Base-by-base conservation (phyloP, 2,797 vertebrate species). In the Mormyrus hasselquistii region DNA sequence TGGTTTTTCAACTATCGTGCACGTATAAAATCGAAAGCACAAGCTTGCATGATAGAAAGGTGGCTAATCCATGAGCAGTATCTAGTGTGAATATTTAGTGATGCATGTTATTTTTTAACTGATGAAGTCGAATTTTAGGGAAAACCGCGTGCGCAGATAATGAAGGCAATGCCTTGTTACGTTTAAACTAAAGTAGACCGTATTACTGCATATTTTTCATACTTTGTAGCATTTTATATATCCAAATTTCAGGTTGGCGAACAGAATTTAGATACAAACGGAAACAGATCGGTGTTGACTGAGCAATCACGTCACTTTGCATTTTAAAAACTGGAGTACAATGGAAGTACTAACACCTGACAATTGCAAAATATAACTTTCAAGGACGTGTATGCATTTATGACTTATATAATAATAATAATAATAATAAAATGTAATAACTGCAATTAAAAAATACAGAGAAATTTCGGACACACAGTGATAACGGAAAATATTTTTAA, bases 311-410 rank as follows among this genome's bases (percentile, higher is more conserved):
- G 73, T 79, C 73, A 79, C 73, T 79, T 79, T 47, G 25, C 82
- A 25, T 85, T 85, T 25, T 29, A 10, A 85, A 85, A 52, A 22
- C 82, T 44, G 47, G n/a, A 52, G 44, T 85, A 52, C n/a, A 49
- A 85, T 50, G 82, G 6, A 85, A 49, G 44, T 85, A 29, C 49
- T 10, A 49, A 22, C 79, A 49, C 79, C 19, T n/a, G 38, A 83
- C 79, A 85, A 85, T 85, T 49, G 82, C 9, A 85, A 9, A 49
- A 85, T 85, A 25, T 49, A 85, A 85, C 82, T 85, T 85, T 85
- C 82, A 85, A 85, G 49, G 49, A 52, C 12, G n/a, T 52, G n/a
- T 52, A 85, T 52, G 82, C 82, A 52, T 85, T 85, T 22, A 9
- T 4, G n/a, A 84, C 4, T 84, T 84, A 22, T 29, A 29, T 29